A percentile compares a stretch with the other conserved stretches of the same genome.
These are phyloP conservation scores for Sorex araneus DNA, from an alignment of 2,113 vertebrate species.

Conservation along the genomic window DNA sequence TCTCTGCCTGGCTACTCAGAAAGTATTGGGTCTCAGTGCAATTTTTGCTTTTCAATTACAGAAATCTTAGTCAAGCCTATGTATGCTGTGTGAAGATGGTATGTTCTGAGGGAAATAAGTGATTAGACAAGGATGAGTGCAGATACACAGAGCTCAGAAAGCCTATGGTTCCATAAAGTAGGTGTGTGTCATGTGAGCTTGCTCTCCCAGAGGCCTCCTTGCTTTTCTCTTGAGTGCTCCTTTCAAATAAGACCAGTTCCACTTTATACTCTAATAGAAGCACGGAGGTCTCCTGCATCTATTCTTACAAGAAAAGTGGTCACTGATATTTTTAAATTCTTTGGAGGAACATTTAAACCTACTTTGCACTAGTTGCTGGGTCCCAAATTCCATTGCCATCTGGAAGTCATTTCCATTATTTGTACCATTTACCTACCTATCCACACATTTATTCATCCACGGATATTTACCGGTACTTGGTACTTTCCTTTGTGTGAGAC, in stretches of 20 bases:
- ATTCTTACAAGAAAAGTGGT: conserved; percentile 19
- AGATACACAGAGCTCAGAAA: background rate
- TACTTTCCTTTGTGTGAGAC: background rate
- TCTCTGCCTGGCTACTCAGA: background rate
- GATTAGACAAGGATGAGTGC: background rate
- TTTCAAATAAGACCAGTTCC: background rate
- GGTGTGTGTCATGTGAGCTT: background rate
- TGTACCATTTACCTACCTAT: background rate
- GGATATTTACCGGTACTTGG: background rate
- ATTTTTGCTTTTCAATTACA: background rate
- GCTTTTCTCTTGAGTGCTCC: conserved; percentile 41
- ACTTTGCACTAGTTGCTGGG: background rate
- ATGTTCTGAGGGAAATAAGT: conserved; percentile 1
- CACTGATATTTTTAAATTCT: conserved; percentile 4
- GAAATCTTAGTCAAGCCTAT: background rate
- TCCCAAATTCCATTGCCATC: background rate
- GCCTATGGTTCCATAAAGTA: background rate
- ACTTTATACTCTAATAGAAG: background rate
- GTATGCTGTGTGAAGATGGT: background rate
- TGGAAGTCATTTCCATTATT: conserved; percentile 32
- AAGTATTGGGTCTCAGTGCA: background rate
- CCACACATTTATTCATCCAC: background rate
- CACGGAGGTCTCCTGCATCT: background rate
- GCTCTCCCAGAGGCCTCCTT: background rate
- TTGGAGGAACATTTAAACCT: background rate